phyloP scores from a whole-genome alignment of 2,113 vertebrate species.

The Phylloscopus trochiloides region DNA sequence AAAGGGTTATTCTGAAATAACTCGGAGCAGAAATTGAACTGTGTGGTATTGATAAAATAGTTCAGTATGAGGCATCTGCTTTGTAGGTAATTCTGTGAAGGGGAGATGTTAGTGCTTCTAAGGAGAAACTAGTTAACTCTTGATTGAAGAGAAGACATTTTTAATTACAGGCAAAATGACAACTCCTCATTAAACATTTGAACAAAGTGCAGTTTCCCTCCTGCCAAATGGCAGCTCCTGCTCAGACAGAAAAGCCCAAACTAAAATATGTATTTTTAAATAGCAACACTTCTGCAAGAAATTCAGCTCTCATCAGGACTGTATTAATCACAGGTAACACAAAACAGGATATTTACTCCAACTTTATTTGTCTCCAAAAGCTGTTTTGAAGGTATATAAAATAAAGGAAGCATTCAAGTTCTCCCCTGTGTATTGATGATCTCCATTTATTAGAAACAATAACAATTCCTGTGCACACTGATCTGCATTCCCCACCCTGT shows the following conservation, averaged over 20 bases:
- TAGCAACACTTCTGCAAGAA: background rate
- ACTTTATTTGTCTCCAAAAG: background rate
- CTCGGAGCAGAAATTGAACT: background rate
- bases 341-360: background rate
- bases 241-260: background rate
- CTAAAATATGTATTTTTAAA: background rate
- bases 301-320: background rate
- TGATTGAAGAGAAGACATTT: background rate
- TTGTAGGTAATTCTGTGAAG: background rate
- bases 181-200: background rate
- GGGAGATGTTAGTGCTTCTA: background rate
- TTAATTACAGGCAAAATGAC: background rate
- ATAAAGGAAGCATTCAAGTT: background rate
- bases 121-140: background rate
- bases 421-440: background rate
- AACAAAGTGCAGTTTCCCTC: background rate
- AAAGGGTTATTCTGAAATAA: background rate
- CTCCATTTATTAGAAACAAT: background rate
- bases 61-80: background rate
- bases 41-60: background rate
- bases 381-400: background rate
- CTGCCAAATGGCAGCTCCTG: background rate
- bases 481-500: background rate
- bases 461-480: background rate
- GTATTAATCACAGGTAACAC: background rate